phyloP scores from a whole-genome alignment of 2,888 invertebrate genomes.

The Ferrisia virgata region DNA sequence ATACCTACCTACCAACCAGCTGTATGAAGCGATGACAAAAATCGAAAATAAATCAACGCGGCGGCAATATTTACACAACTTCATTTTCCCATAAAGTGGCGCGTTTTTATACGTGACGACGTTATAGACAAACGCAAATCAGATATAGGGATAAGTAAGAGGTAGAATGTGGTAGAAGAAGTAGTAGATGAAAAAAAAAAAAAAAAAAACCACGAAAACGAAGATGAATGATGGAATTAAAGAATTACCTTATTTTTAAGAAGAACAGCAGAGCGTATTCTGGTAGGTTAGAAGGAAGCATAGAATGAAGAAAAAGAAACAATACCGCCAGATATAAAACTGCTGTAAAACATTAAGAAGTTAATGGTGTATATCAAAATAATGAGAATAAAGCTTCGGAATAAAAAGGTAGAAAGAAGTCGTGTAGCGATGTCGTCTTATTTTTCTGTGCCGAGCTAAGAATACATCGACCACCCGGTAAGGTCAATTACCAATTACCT shows the following conservation, averaged over 20 bases:
- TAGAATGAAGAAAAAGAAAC: slow-evolving; percentile 42
- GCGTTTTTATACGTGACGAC: slow-evolving; percentile 35
- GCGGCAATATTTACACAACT: slow-evolving; percentile 42
- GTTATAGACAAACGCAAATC: background rate
- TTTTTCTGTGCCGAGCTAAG: slow-evolving; percentile 43
- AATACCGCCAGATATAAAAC: slow-evolving; percentile 46
- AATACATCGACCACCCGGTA: slow-evolving; percentile 46
- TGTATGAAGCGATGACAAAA: slow-evolving; percentile 28
- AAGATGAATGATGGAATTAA: slow-evolving; percentile 46
- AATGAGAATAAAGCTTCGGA: slow-evolving; percentile 45
- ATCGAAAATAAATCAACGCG: slow-evolving; percentile 38
- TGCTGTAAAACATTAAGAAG: slow-evolving; percentile 46
- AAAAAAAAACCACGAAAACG: slow-evolving; percentile 37
- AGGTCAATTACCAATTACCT: slow-evolving; percentile 46
- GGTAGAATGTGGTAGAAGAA: background rate
- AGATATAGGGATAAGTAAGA: background rate
- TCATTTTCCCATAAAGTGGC: slow-evolving; percentile 43
- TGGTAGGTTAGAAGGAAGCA: slow-evolving; percentile 11
- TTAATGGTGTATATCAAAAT: slow-evolving; percentile 46
- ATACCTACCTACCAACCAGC: too few relatives aligned
- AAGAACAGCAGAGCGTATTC: background rate
- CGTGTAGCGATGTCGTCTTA: slow-evolving; percentile 46
- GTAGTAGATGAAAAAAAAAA: too few relatives aligned
- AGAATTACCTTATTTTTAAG: slow-evolving; percentile 43
- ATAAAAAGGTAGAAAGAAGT: slow-evolving; percentile 41